Base-by-base conservation (phyloP, 2,797 vertebrate species). In the Eutrigla gurnardus region DNA sequence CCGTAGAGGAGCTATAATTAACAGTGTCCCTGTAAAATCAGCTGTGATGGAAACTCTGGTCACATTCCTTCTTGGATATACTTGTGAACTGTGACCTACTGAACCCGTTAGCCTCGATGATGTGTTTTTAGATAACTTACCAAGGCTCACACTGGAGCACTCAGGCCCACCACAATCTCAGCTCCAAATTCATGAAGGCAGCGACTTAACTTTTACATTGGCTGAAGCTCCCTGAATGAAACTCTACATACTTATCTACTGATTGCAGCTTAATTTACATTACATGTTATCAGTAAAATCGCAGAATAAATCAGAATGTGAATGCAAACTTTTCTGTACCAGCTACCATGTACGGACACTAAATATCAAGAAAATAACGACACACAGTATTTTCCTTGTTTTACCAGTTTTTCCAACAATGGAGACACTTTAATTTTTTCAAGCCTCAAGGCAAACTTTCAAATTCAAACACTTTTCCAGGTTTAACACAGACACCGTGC, bases 11-110 rank as follows among this genome's bases (percentile, higher is more conserved):
- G 53, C 61, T 89, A 88, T 84, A 75, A 70, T 83, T 88, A 87
- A 67, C 54, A 47, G 18, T 59, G 46, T 57, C 43, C 13, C 15
- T 73, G 52, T 65, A 15, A 75, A 81, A 58, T 17, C 17, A 57
- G n/a, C 52, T 77, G 82, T 64, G 52, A 78, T 80, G 90, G 87
- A 90, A 91, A 90, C 54, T 78, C 46, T 71, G 65, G 49, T 84
- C 71, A 82, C 70, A 80, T 50, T 61, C 15, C 65, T 60, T 47
- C 65, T 60, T 47, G n/a, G 35, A 42, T 63, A 14, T 12, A 45
- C 32, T 66, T 13, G 11, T 17, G n/a, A 47, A 17, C 50, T 52
- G 40, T 36, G 52, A 39, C 36, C 40, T 46, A 14, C n/a, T 75
- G 3, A 76, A 35, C 46, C 52, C n/a, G 62, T 52, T 6, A 13